phyloP scores from a whole-genome alignment of 23 tunicate genomes.

The Styela clava region DNA sequence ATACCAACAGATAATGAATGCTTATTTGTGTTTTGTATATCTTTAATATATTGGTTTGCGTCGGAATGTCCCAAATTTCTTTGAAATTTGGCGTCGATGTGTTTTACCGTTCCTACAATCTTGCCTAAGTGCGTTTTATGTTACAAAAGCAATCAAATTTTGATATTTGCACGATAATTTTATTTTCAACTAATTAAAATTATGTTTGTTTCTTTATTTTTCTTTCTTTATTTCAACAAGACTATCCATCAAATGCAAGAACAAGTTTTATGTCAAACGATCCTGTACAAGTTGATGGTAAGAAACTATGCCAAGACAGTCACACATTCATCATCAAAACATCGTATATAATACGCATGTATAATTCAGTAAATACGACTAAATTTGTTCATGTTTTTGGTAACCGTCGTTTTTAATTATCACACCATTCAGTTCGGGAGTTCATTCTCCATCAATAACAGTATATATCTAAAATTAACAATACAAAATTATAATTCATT shows the following conservation, averaged over 20 bases:
- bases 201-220: neutral
- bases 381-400: too few relatives aligned
- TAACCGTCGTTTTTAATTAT: too few relatives aligned
- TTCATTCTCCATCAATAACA: too few relatives aligned
- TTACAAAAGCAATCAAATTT: neutral
- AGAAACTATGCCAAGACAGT: too few relatives aligned
- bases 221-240: slow-evolving; percentile 15
- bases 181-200: neutral
- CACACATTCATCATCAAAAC: neutral
- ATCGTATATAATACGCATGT: neutral
- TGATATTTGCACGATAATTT: neutral
- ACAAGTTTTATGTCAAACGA: slow-evolving; percentile 46
- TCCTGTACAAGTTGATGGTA: slow-evolving; percentile 78
- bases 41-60: neutral
- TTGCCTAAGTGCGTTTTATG: neutral
- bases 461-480: too few relatives aligned
- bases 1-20: too few relatives aligned
- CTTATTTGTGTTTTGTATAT: too few relatives aligned
- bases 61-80: neutral
- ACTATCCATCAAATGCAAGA: slow-evolving; percentile 63
- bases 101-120: neutral
- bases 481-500: too few relatives aligned
- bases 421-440: too few relatives aligned
- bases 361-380: neutral
- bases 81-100: neutral